Base-by-base conservation (phyloP, 2,888 invertebrate genomes). In the Auanema freiburgensis region DNA sequence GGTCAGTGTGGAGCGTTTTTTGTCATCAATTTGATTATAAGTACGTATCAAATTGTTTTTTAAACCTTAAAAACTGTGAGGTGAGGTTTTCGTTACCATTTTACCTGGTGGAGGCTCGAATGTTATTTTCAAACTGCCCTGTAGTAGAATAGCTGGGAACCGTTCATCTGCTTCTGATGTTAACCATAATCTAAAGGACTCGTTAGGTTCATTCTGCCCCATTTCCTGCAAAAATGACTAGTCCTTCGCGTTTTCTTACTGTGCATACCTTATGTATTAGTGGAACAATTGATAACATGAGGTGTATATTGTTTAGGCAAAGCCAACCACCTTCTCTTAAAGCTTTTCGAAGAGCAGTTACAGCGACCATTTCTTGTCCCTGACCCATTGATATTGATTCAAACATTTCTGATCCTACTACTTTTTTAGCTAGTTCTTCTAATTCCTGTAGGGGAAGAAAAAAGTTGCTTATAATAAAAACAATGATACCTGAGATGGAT, bases 231-330 rank as follows among this genome's bases (percentile, higher is more conserved):
- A 77, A 21, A 50, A 52, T 51, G 21, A 56, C 41, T n/a, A 51
- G 51, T 42, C 16, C 11, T 14, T 3, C 66, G 60, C 14, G 24
- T 40, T 50, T 63, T 18, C 16, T 25, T 56, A 61, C 61, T 25
- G n/a, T 51, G 59, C 63, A 10, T 63, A 85, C 86, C 84, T 90
- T 89, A 77, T 90, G 89, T 33, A 92, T 85, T n/a, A 86, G 84
- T 0, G 88, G 87, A 25, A 92, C 84, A 89, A 91, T 91, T 14
- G 87, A 85, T 0, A 89, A 89, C 44, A 90, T 90, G 52, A 92
- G 85, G 84, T 92, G 92, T 0, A 91, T 85, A 85, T 92, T 92
- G 85, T 91, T 91, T 66, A 92, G 85, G 76, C 91, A 90, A 52
- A 92, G 83, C 91, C 92, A 92, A 56, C 88, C 86, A 0, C 91